Percentiles rank a stretch among this genome's conserved stretches.
Conservation (phyloP, 1,140 invertebrate genomes). For the Drosophila nikananu region DNA sequence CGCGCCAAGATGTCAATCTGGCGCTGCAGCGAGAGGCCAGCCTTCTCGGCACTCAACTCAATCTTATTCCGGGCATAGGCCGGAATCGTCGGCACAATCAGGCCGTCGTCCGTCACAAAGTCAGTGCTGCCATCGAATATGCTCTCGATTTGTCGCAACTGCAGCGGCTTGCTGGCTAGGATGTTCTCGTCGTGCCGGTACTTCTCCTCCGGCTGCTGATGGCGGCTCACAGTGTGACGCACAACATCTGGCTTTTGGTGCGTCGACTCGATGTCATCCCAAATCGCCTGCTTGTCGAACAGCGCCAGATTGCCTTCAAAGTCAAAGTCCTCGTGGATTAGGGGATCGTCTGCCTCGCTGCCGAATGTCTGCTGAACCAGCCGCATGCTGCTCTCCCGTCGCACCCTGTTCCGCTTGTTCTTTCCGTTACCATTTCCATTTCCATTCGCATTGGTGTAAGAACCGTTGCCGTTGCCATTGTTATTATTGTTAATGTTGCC, state of each 20-base stretch:
- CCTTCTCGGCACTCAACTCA: conserved; percentile 88
- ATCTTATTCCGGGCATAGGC: conserved; percentile 89
- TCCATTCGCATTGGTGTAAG: conserved; percentile 45
- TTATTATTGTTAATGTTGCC: conserved; percentile 47
- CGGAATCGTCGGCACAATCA: conserved; percentile 92
- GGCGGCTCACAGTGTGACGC: conserved; percentile 53
- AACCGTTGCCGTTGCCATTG: conserved; percentile 47
- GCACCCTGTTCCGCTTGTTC: conserved; percentile 62
- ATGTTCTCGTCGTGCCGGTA: conserved; percentile 94
- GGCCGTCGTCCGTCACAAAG: conserved; percentile 93
- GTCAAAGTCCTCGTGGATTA: conserved; percentile 92
- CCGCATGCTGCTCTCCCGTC: conserved; percentile 70
- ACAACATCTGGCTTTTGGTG: conserved; percentile 89
- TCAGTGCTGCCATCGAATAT: conserved; percentile 88
- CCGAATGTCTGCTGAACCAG: conserved; percentile 72
- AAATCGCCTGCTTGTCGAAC: conserved; percentile 94
- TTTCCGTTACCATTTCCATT: conserved; percentile 61
- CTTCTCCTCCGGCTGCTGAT: conserved; percentile 76
- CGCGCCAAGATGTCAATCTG: conserved; percentile 91
- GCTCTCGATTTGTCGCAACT: conserved; percentile 89
- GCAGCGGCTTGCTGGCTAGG: conserved; percentile 88
- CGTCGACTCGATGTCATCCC: conserved; percentile 89
- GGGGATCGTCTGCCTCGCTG: conserved; percentile 85
- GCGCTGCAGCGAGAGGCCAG: conserved; percentile 89
- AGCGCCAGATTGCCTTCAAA: conserved; percentile 97